Evolutionary conservation across 2,797 vertebrate genomes (phyloP).

Genomic region (Enteromius trimaculatus): DNA sequence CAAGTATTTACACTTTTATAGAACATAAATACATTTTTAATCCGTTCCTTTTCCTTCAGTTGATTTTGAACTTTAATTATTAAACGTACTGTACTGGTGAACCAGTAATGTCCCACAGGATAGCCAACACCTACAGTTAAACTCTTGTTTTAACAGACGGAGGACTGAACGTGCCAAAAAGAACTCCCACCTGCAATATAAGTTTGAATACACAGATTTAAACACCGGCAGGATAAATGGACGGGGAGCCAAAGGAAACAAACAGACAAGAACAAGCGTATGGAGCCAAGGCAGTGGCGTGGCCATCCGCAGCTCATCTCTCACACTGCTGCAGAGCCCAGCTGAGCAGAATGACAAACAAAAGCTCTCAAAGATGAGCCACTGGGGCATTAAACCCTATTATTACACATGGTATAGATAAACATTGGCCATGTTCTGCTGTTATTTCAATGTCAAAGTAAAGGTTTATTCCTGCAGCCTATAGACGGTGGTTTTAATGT

Average conservation of each 20-base stretch:
- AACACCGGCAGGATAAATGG: constrained; percentile 39
- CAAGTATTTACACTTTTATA: not conserved
- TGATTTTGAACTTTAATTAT: constrained; percentile 4
- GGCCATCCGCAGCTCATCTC: constrained; percentile 48
- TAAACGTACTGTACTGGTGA: not conserved
- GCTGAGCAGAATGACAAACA: constrained; percentile 44
- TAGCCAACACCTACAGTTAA: constrained; percentile 17
- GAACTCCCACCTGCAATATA: constrained; percentile 34
- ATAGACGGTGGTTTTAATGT: constrained; percentile 40
- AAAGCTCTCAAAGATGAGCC: constrained; percentile 21
- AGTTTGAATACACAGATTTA: constrained; percentile 37
- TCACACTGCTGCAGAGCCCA: constrained; percentile 43
- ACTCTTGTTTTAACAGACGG: constrained; percentile 38
- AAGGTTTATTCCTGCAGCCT: constrained; percentile 44
- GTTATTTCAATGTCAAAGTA: constrained; percentile 43
- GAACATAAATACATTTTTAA: not conserved
- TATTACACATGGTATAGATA: constrained; percentile 53
- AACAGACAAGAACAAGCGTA: constrained; percentile 44
- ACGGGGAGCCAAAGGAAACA: constrained; percentile 55
- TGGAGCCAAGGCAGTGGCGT: constrained; percentile 33
- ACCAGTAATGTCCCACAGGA: constrained; percentile 5
- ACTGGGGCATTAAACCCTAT: constrained; percentile 33
- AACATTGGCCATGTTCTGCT: constrained; percentile 49
- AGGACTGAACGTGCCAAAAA: constrained; percentile 16
- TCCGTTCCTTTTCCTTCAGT: not conserved